Evolutionary conservation across 1,140 invertebrate species (phyloP), one percentile per base, ranked within the genome.

Genomic region (Pseudomyrmex cubaensis): DNA sequence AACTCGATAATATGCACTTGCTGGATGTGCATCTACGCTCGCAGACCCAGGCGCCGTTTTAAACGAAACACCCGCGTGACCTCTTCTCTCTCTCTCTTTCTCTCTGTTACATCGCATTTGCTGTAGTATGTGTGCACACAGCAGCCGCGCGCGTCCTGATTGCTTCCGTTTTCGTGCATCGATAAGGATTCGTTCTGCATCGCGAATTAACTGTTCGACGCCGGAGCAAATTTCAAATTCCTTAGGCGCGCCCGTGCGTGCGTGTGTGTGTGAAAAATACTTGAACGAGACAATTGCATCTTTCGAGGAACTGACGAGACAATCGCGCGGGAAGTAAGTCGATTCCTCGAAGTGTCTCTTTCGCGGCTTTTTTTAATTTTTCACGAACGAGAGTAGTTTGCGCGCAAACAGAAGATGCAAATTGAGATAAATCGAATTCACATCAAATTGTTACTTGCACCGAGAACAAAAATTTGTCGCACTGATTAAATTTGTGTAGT

Each of bases 1-100:
- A 80, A 80, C 76, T 72, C 76, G 76, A 80, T 80, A 80, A 80
- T 80, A 80, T 80, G 76, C 76, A 80, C 76, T 61, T 70, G 35
- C 76, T 50, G 76, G 44, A 80, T 67, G 74, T 66, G 44, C 66
- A 70, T 59, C 76, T 54, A 66, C 54, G 17, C 44, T 80, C 44
- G 54, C 56, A 54, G 66, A 8, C n/a, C 66, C 15, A 17, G 54
- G 52, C 56, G 46, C 44, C 59, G 73, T 80, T 78, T 78, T 80
- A 61, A 80, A 59, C 22, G 54, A 70, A 72, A 80, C 5, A 35
- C 44, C 67, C 44, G 44, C 44, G 46, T 72, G 76, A 70, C 52
- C 59, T 13, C 13, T 46, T 9, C 15, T 22, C 20, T 35, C 0
- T 52, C 50, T 20, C 8, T 13, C 1, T 2, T 7, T 17, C 20